Conservation (phyloP, 2,113 vertebrate genomes). For the Rhinopithecus roxellana region DNA sequence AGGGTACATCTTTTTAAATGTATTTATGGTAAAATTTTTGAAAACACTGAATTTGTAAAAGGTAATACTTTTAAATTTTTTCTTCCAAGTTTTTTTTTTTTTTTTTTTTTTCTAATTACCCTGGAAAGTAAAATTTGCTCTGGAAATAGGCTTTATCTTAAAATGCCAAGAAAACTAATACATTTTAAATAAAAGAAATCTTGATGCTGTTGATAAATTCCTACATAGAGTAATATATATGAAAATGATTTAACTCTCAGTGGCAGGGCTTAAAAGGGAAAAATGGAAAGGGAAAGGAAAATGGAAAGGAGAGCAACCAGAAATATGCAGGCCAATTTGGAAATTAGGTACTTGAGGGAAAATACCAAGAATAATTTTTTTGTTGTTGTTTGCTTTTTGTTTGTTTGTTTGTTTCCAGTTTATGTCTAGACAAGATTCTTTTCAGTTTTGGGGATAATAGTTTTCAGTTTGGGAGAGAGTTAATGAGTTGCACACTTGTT, state of each 20-base stretch:
- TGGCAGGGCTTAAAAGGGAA: not conserved
- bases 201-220: not conserved
- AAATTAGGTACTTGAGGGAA: not conserved
- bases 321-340: not conserved
- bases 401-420: not conserved
- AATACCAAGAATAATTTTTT: not conserved
- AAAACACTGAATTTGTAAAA: not conserved
- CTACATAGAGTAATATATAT: not conserved
- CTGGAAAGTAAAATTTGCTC: not conserved
- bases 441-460: not conserved
- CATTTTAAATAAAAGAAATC: not conserved
- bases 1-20: not conserved
- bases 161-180: not conserved
- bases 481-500: not conserved
- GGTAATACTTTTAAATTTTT: not conserved
- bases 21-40: not conserved
- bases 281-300: not conserved
- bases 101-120: not conserved
- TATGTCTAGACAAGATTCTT: not conserved
- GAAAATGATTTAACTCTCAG: not conserved
- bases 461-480: not conserved
- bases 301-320: not conserved
- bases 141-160: not conserved
- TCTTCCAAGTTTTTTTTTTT: not conserved
- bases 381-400: not conserved